phyloP scores from a whole-genome alignment of 2,888 invertebrate species.

The Agrochola circellaris region DNA sequence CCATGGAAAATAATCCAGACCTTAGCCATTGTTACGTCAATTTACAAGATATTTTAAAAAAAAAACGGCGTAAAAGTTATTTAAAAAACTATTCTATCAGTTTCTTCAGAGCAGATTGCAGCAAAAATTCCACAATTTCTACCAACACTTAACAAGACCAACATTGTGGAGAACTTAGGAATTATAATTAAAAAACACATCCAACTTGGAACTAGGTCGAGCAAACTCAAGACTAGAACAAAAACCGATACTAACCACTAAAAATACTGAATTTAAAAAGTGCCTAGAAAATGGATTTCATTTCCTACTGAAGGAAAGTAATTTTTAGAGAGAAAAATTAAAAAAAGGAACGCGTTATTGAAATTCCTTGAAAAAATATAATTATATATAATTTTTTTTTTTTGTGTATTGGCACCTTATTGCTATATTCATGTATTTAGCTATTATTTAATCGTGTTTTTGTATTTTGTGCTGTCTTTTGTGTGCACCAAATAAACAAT shows the following conservation, averaged over 20 bases:
- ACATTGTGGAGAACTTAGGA: slow-evolving; percentile 31
- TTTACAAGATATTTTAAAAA: too few species aligned
- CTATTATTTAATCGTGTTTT: too few species aligned
- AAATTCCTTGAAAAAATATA: neutral
- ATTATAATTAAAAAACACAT: slow-evolving; percentile 53
- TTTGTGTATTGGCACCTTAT: too few species aligned
- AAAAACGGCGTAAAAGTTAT: too few species aligned
- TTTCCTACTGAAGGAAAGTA: neutral
- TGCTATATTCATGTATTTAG: too few species aligned
- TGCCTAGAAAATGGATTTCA: neutral
- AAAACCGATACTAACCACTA: slow-evolving; percentile 35
- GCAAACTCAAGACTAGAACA: slow-evolving; percentile 37
- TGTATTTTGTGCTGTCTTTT: too few species aligned
- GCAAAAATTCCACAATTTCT: neutral
- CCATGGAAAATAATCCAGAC: neutral
- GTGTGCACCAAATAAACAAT: too few species aligned
- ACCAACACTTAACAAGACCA: slow-evolving; percentile 9
- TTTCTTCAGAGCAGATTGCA: slow-evolving; percentile 1
- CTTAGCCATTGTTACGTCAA: too few species aligned
- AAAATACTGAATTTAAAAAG: slow-evolving; percentile 29
- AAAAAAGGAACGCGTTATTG: neutral
- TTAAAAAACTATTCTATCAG: neutral
- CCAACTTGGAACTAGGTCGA: slow-evolving; percentile 45
- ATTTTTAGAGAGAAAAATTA: neutral
- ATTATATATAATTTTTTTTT: too few species aligned